Evolutionary conservation across 2,888 invertebrate species (phyloP), one percentile per base, ranked within the genome.

Genomic region (Nysson spinosus): DNA sequence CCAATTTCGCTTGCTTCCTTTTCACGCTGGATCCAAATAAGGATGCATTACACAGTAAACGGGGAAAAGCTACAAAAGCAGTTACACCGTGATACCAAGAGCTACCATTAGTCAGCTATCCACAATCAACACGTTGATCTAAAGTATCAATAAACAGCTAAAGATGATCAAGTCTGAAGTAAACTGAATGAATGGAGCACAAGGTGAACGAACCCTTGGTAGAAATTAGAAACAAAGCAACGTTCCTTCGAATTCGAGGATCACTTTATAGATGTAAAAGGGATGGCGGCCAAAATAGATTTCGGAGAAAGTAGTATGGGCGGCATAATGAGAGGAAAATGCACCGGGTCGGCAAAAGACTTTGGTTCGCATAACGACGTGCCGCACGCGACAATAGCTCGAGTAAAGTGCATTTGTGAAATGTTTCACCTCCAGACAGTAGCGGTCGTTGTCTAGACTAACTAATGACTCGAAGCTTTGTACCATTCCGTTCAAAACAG

Each of bases 261-360:
- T 57, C 43, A 24, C 55, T 55, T 63, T 50, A 57, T 65, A 57
- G 54, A 16, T 32, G 44, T 35, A 30, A 51, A 39, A 44, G 56
- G 50, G 57, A 64, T 32, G 34, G 28, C 37, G 32, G 61, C 64
- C 55, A 62, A 77, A 79, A 72, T 79, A 70, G 65, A 73, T 75
- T 66, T 43, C 55, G 54, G 51, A 56, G 56, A 26, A 63, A 39
- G 56, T 65, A 61, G 70, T 75, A 71, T 67, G 60, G 61, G 69
- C 60, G 20, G 39, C 50, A 46, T 64, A 68, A 66, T 65, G 62
- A 75, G 69, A 68, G 72, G 46, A 63, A 75, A 75, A 65, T 72
- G 61, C 47, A 40, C 20, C 16, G 16, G 52, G 51, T 22, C 65
- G 35, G 47, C 20, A 46, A 69, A 57, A 61, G 69, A 54, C 46